phyloP scores from a whole-genome alignment of 2,797 vertebrate species.

The Morelia viridis region DNA sequence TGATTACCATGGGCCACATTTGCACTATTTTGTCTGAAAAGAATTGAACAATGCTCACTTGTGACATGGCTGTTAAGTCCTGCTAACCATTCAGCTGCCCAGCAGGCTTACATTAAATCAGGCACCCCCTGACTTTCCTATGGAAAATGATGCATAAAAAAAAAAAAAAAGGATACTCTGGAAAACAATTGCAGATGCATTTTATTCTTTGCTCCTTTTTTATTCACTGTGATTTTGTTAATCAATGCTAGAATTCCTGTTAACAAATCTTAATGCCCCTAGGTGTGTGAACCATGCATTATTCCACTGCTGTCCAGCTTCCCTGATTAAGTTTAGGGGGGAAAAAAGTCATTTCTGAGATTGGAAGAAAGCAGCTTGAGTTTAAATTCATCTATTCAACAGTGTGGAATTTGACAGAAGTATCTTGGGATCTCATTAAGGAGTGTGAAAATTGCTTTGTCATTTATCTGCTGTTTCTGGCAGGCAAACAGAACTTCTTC shows the following conservation, averaged over 20 bases:
- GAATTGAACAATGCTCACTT: background rate
- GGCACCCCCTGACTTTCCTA: slow-evolving; percentile 50
- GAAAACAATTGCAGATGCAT: slow-evolving; percentile 54
- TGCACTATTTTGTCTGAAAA: background rate
- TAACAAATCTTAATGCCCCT: slow-evolving; percentile 49
- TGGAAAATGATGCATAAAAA: slow-evolving; percentile 50
- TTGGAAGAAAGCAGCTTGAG: slow-evolving; percentile 39
- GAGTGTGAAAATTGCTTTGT: slow-evolving; percentile 68
- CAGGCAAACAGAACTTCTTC: slow-evolving; percentile 53
- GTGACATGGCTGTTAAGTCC: background rate
- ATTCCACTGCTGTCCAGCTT: slow-evolving; percentile 35
- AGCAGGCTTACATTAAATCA: slow-evolving; percentile 38
- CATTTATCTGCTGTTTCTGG: slow-evolving; percentile 64
- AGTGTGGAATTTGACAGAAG: slow-evolving; percentile 54
- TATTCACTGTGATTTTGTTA: slow-evolving; percentile 54
- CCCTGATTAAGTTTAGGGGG: slow-evolving; percentile 34
- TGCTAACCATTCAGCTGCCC: background rate
- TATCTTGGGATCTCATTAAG: slow-evolving; percentile 71
- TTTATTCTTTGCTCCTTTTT: slow-evolving; percentile 40
- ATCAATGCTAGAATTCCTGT: slow-evolving; percentile 53
- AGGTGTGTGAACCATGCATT: slow-evolving; percentile 39
- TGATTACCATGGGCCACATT: background rate
- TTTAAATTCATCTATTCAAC: slow-evolving; percentile 62
- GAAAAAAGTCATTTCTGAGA: slow-evolving; percentile 31
- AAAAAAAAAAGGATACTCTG: slow-evolving; percentile 36